These are phyloP conservation scores for Cyclura pinguis DNA, from an alignment of 2,797 vertebrate genomes.

Conservation along the genomic window DNA sequence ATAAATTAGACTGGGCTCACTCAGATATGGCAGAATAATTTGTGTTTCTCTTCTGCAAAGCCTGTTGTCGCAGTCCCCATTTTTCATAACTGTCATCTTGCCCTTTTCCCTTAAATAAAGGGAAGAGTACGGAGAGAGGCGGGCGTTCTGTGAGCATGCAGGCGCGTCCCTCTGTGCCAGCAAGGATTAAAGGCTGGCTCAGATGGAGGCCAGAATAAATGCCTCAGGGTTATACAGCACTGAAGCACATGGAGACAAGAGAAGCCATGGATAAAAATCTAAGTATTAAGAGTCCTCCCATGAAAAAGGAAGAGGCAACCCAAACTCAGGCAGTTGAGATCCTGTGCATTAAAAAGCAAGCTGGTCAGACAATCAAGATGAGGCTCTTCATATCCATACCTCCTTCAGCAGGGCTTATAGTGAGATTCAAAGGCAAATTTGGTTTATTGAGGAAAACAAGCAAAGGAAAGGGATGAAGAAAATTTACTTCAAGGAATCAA, in stretches of 20 bases:
- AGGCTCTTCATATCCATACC: neutral
- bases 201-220: conserved; percentile 56
- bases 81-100: conserved; percentile 56
- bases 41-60: conserved; percentile 62
- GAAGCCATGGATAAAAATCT: conserved; percentile 69
- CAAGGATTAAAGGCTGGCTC: conserved; percentile 53
- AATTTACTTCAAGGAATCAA: neutral
- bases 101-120: conserved; percentile 58
- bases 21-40: conserved; percentile 45
- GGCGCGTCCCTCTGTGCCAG: conserved; percentile 47
- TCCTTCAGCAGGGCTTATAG: neutral
- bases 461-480: neutral
- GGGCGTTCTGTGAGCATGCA: neutral
- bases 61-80: conserved; percentile 21
- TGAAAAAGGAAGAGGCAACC: conserved; percentile 45
- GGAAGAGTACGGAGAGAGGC: conserved; percentile 37
- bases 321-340: conserved; percentile 47
- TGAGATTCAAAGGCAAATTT: neutral
- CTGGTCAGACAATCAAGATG: neutral
- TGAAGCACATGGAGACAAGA: conserved; percentile 46
- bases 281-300: conserved; percentile 52
- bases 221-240: conserved; percentile 58
- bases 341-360: conserved; percentile 30
- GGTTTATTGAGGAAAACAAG: neutral
- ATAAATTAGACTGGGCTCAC: conserved; percentile 53